Evolutionary conservation across 1,140 invertebrate species (phyloP).

Genomic region (Ridgeia piscesae): DNA sequence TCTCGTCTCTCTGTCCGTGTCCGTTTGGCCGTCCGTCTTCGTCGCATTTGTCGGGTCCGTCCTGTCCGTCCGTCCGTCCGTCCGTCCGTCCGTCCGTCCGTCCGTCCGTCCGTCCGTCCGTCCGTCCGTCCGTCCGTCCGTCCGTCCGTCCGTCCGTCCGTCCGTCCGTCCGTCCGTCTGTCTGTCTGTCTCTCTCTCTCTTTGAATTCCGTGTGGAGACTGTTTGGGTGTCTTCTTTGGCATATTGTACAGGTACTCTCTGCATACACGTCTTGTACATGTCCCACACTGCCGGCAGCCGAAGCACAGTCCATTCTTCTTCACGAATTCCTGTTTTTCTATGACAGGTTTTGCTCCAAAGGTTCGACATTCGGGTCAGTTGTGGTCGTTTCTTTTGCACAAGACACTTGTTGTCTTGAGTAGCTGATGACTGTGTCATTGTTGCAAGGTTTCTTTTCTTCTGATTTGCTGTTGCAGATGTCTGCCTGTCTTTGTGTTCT

Average conservation of each 20-base stretch:
- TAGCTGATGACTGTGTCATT: background rate
- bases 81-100: too few relatives aligned
- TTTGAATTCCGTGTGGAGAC: constrained; percentile 19
- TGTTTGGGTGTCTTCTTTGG: constrained; percentile 18
- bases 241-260: constrained; percentile 15
- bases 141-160: too few relatives aligned
- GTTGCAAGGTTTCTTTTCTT: background rate
- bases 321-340: constrained; percentile 20
- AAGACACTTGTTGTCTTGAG: background rate
- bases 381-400: background rate
- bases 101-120: too few relatives aligned
- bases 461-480: background rate
- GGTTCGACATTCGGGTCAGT: background rate
- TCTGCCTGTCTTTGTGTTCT: background rate
- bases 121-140: too few relatives aligned
- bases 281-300: constrained; percentile 11
- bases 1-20: too few relatives aligned
- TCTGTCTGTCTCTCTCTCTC: too few relatives aligned
- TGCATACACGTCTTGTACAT: background rate
- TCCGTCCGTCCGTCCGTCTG: too few relatives aligned
- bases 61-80: too few relatives aligned
- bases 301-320: constrained; percentile 26
- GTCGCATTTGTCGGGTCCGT: too few relatives aligned
- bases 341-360: background rate
- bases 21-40: too few relatives aligned